A percentile compares a stretch with the other conserved stretches of the same genome.
Conservation (phyloP, 1,140 invertebrate genomes). For the Ostrea edulis region DNA sequence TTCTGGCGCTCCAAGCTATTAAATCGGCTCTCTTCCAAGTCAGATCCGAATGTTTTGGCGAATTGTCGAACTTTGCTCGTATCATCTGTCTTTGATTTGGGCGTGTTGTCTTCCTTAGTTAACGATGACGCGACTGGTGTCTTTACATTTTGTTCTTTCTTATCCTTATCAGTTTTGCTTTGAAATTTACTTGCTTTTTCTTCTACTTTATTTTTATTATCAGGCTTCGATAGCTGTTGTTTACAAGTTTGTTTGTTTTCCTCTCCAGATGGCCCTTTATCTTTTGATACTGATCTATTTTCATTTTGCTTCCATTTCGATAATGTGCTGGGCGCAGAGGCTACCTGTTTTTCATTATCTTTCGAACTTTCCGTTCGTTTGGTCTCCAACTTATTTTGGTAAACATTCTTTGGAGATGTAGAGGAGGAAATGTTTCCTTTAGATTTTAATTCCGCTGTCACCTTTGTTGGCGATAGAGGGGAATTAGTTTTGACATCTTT, state of each 20-base stretch:
- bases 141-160: conserved; percentile 26
- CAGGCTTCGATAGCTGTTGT: conserved; percentile 32
- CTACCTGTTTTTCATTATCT: conserved; percentile 27
- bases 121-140: not conserved
- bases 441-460: conserved; percentile 22
- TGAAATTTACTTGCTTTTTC: not conserved
- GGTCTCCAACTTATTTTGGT: not conserved
- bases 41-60: conserved; percentile 51
- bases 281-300: conserved; percentile 25
- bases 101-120: conserved; percentile 23
- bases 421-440: conserved; percentile 36
- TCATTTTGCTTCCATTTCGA: conserved; percentile 44
- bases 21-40: conserved; percentile 47
- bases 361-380: not conserved
- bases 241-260: conserved; percentile 39
- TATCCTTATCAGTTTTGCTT: conserved; percentile 20
- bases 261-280: conserved; percentile 40
- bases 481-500: conserved; percentile 38
- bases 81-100: conserved; percentile 56
- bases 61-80: conserved; percentile 60
- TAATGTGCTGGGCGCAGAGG: conserved; percentile 32
- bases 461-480: conserved; percentile 7
- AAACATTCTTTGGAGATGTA: conserved; percentile 41
- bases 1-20: conserved; percentile 54
- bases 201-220: conserved; percentile 36